Base-by-base conservation (phyloP, 2,797 vertebrate species). In the Aphelocoma californica region DNA sequence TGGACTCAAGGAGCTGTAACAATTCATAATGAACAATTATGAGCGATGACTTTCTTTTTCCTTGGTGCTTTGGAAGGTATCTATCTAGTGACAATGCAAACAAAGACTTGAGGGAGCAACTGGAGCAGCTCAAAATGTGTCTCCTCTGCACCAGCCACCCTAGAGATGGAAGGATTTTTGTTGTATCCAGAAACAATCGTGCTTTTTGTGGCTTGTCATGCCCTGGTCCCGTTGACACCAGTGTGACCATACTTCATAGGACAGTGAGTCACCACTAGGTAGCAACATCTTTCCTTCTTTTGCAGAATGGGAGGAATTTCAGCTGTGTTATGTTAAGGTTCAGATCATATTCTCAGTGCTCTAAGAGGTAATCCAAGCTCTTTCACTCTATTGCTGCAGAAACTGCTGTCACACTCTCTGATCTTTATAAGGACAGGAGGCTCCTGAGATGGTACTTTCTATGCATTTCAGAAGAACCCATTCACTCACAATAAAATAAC, bases 1-100 rank as follows among this genome's bases (percentile, higher is more conserved):
- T 93, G 92, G 74, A 91, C 62, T 84, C 72, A 53, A 81, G 71
- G 15, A 92, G 24, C 65, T 81, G 78, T 65, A 91, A 81, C 60
- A 86, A 66, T 67, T 75, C 15, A 4, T 88, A 90, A 94, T 42
- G n/a, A 91, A 47, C 58, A 78, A 50, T 93, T 94, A 88, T 34
- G 40, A 92, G 15, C 0, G 0, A 86, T 70, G 36, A 40, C 72
- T 93, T 90, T 20, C 20, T 60, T 79, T 38, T 61, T 70, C 79
- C 69, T 77, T 71, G 66, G 62, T 50, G n/a, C 32, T 86, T 86
- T 86, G 69, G 62, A 71, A 89, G 72, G 77, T 10, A 14, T n/a
- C 62, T 75, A 2, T 47, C 16, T 67, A 44, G n/a, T 36, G 44
- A 34, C 15, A 67, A 13, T 19, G 21, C 34, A 53, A 91, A 74